These are phyloP conservation scores for Pseudeuparius sepicola DNA, from an alignment of 2,888 invertebrate species.

Conservation along the genomic window DNA sequence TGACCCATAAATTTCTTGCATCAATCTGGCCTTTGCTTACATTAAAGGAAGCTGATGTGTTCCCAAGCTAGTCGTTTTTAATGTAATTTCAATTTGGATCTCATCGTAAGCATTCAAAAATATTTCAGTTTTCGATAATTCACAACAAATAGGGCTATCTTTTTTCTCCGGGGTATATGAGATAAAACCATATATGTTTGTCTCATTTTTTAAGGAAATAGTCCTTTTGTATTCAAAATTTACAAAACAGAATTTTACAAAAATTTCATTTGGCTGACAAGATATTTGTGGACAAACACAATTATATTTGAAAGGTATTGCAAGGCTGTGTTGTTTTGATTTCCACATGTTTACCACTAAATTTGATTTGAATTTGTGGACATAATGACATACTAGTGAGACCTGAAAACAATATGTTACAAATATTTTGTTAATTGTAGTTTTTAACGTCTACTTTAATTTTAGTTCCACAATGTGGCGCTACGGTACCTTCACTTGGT, in stretches of 20 bases:
- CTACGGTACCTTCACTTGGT: too few relatives aligned
- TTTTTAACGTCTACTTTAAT: too few relatives aligned
- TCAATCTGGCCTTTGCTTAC: too few relatives aligned
- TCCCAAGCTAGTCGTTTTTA: constrained; percentile 22
- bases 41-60: constrained; percentile 22
- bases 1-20: too few relatives aligned
- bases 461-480: constrained; percentile 5
- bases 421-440: too few relatives aligned
- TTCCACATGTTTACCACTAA: constrained; percentile 49
- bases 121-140: constrained; percentile 5
- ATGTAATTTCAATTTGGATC: constrained; percentile 20
- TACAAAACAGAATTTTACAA: constrained; percentile 48
- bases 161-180: constrained; percentile 22
- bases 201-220: constrained; percentile 41
- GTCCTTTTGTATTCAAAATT: constrained; percentile 44
- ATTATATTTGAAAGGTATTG: constrained; percentile 44
- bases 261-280: constrained; percentile 43
- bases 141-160: constrained; percentile 11
- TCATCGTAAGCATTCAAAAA: constrained; percentile 5
- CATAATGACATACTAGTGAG: constrained; percentile 44
- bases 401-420: constrained; percentile 43
- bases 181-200: constrained; percentile 42
- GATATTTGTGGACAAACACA: constrained; percentile 43
- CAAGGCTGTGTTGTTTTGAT: constrained; percentile 45
- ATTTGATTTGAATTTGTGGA: constrained; percentile 40